Evolutionary conservation across 2,888 invertebrate species (phyloP).

Genomic region (Lepidonotus clava): DNA sequence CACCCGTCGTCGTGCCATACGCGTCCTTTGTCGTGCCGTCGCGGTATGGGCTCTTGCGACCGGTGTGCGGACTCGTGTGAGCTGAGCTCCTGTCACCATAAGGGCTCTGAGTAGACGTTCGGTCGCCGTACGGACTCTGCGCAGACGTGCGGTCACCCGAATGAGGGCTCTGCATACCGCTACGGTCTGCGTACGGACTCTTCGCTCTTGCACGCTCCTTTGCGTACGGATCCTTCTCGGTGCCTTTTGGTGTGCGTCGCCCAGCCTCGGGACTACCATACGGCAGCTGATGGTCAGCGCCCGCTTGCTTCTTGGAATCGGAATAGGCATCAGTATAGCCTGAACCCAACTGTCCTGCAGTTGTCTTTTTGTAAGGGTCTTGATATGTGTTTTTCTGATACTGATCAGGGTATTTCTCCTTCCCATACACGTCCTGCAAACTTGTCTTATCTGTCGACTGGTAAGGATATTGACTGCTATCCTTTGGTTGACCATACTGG

Average conservation of each 20-base stretch:
- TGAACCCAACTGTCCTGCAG: too few relatives aligned
- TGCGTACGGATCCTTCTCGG: constrained; percentile 32
- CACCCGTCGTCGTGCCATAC: constrained; percentile 46
- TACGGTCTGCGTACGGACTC: constrained; percentile 18
- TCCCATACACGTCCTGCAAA: constrained; percentile 30
- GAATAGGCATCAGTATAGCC: background rate
- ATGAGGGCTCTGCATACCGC: constrained; percentile 5
- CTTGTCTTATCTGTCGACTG: too few relatives aligned
- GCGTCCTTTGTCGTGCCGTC: constrained; percentile 57
- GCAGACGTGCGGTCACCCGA: background rate
- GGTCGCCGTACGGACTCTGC: background rate
- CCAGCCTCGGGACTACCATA: constrained; percentile 45
- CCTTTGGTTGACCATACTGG: background rate
- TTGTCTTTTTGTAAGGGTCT: constrained; percentile 4
- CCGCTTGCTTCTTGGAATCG: background rate
- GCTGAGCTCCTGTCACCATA: background rate
- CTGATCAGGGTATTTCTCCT: constrained; percentile 33
- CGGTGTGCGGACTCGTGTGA: constrained; percentile 35
- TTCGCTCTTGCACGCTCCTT: constrained; percentile 17
- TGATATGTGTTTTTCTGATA: constrained; percentile 46
- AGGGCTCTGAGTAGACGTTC: background rate
- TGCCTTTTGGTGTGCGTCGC: constrained; percentile 18
- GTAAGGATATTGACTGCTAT: background rate
- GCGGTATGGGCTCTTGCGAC: constrained; percentile 31
- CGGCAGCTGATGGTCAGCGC: constrained; percentile 23